Conservation (phyloP, 2,113 vertebrate species). For the Cochlearius cochlearius region DNA sequence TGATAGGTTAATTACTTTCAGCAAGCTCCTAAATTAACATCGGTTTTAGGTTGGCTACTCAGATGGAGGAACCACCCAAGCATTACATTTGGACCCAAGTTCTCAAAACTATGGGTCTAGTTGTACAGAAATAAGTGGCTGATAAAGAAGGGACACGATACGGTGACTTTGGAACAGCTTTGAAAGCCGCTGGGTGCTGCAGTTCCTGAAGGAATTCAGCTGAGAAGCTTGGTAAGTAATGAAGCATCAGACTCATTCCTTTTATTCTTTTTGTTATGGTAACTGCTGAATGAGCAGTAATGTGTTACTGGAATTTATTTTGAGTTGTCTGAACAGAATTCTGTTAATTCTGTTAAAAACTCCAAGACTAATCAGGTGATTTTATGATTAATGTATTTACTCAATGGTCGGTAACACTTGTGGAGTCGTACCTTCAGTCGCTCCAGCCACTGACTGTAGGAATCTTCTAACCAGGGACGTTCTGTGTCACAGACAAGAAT, state of each 20-base stretch:
- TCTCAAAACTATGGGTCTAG: background rate
- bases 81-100: no score
- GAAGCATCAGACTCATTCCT: background rate
- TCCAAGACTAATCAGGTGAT: background rate
- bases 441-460: conserved; percentile 86
- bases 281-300: background rate
- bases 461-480: conserved; percentile 93
- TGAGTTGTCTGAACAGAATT: background rate
- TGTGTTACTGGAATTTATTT: background rate
- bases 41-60: background rate
- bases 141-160: background rate
- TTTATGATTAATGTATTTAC: background rate
- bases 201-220: background rate
- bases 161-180: background rate
- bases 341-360: background rate
- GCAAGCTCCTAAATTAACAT: background rate
- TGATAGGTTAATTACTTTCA: background rate
- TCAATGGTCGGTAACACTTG: background rate
- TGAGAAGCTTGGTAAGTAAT: background rate
- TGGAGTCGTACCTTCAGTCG: conserved; percentile 81
- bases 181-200: background rate
- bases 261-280: background rate
- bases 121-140: background rate
- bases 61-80: background rate
- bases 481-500: conserved; percentile 70